Evolutionary conservation across 2,888 invertebrate species (phyloP).

Genomic region (Phalera bucephala): DNA sequence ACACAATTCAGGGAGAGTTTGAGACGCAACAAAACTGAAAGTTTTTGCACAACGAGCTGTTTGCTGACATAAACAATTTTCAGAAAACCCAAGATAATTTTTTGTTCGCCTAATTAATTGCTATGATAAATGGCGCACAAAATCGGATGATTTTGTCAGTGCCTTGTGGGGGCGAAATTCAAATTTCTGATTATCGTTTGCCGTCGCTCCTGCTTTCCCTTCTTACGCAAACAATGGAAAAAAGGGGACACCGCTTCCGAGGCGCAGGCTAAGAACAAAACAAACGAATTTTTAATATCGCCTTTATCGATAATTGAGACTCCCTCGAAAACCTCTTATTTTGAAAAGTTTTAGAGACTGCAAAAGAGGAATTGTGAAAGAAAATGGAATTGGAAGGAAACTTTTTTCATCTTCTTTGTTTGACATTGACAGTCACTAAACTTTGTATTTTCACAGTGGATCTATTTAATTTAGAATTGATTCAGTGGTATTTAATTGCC

Average conservation of each 20-base stretch:
- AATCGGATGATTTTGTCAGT: constrained; percentile 75
- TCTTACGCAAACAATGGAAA: constrained; percentile 77
- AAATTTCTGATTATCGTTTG: constrained; percentile 79
- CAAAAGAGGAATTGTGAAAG: constrained; percentile 78
- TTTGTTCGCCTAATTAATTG: constrained; percentile 72
- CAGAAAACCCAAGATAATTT: constrained; percentile 56
- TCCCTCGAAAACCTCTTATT: constrained; percentile 81
- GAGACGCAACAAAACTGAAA: constrained; percentile 38
- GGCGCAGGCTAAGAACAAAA: constrained; percentile 79
- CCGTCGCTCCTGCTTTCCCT: constrained; percentile 69
- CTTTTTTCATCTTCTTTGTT: constrained; percentile 83
- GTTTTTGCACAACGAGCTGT: constrained; percentile 47
- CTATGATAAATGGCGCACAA: constrained; percentile 72
- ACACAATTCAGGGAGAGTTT: constrained; percentile 27
- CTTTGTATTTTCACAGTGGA: constrained; percentile 77
- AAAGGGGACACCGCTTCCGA: constrained; percentile 73
- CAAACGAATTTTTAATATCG: constrained; percentile 84
- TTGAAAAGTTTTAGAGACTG: constrained; percentile 80
- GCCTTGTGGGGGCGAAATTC: constrained; percentile 70
- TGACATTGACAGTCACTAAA: constrained; percentile 81
- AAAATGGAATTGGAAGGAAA: constrained; percentile 79
- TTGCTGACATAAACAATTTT: constrained; percentile 54
- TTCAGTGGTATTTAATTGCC: constrained; percentile 65
- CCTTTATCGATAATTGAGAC: constrained; percentile 83
- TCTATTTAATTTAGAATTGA: constrained; percentile 80